Percentiles rank a stretch among this genome's conserved stretches.
These are phyloP conservation scores for Germaria angustata DNA, from an alignment of 2,888 invertebrate genomes.

Conservation along the genomic window DNA sequence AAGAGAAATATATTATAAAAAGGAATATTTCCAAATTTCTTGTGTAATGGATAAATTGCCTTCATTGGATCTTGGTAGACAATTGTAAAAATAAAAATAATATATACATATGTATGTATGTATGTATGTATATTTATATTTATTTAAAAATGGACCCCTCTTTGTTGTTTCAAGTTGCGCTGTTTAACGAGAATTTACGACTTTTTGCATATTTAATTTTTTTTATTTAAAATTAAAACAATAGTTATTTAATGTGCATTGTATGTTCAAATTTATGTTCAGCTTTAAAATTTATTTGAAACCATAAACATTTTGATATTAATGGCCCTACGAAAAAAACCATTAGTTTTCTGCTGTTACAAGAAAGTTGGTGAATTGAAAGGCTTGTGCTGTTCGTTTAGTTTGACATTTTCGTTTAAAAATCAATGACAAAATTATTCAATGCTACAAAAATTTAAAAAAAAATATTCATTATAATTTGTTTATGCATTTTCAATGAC, in stretches of 20 bases:
- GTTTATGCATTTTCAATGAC: not conserved
- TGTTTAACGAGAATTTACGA: conserved; percentile 51
- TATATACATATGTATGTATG: too few species aligned
- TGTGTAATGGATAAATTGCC: not conserved
- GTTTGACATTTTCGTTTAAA: conserved; percentile 5
- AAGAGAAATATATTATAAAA: too few species aligned
- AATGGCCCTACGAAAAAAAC: conserved; percentile 34
- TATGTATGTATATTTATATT: not conserved
- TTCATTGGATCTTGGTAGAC: not conserved
- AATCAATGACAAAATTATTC: not conserved
- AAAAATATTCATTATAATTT: not conserved
- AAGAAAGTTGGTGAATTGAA: conserved; percentile 40
- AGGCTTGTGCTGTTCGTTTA: conserved; percentile 10
- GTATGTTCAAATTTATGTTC: conserved; percentile 49
- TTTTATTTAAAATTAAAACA: conserved; percentile 5
- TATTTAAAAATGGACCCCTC: not conserved
- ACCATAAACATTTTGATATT: conserved; percentile 33
- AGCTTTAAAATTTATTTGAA: conserved; percentile 40
- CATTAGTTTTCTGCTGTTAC: not conserved
- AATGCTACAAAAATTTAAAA: not conserved
- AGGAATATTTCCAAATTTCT: conserved; percentile 23
- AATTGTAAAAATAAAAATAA: not conserved
- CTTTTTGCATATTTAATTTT: conserved; percentile 28
- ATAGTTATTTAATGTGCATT: conserved; percentile 37
- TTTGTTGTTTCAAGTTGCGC: not conserved